Evolutionary conservation across 2,888 invertebrate genomes (phyloP).

Genomic region (Lasioglossum zephyrum): DNA sequence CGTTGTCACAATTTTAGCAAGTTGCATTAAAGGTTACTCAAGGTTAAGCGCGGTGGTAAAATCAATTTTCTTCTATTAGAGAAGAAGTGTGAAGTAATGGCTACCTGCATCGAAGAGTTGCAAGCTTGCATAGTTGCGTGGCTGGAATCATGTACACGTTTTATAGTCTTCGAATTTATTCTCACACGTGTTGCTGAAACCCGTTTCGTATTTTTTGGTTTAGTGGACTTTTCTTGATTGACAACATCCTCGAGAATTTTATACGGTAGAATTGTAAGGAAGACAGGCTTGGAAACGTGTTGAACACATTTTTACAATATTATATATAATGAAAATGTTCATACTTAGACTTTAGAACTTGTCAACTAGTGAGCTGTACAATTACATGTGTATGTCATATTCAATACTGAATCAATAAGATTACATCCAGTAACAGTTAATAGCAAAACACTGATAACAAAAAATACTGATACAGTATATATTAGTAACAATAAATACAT

Average conservation of each 20-base stretch:
- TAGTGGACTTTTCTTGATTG: neutral
- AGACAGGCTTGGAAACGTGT: neutral
- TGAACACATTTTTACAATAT: neutral
- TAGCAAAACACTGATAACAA: too few relatives aligned
- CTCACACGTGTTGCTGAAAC: neutral
- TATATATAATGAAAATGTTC: neutral
- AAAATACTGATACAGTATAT: too few relatives aligned
- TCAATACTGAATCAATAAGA: too few relatives aligned
- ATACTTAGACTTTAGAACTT: neutral
- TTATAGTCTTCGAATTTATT: neutral
- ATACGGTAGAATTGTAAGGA: neutral
- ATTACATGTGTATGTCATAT: too few relatives aligned
- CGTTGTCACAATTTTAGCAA: neutral
- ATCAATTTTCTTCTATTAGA: constrained; percentile 8
- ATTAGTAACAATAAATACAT: neutral
- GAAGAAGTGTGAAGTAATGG: neutral
- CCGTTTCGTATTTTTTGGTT: neutral
- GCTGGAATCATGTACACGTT: neutral
- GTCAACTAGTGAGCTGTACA: too few relatives aligned
- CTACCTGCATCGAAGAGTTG: neutral
- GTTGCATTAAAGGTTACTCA: neutral
- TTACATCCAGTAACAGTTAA: too few relatives aligned
- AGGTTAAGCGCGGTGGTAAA: neutral
- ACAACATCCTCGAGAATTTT: neutral
- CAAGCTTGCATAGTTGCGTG: neutral